Evolutionary conservation across 92 coral and sea anemone species (phyloP).

Genomic region (Umimayanthus chanpuru): DNA sequence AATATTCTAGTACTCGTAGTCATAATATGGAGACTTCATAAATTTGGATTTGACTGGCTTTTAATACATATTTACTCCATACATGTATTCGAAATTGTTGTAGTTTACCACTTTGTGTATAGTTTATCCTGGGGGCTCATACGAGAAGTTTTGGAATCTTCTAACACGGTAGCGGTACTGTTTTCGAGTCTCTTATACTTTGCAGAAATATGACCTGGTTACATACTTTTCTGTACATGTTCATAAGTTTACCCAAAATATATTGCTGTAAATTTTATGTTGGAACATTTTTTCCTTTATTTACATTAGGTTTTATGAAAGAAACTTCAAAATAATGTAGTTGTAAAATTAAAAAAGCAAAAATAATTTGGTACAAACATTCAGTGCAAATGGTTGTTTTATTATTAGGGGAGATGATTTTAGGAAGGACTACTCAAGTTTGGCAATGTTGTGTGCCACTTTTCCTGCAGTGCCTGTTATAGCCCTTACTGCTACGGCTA

Average conservation of each 20-base stretch:
- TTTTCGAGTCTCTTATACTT: conserved; percentile 13
- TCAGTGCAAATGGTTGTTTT: conserved; percentile 37
- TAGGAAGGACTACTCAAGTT: conserved; percentile 60
- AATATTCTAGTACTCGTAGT: too few relatives aligned
- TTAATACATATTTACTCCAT: too few relatives aligned
- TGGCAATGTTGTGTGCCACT: conserved; percentile 67
- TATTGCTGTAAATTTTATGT: conserved; percentile 30
- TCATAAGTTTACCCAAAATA: conserved; percentile 12
- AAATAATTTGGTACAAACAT: conserved; percentile 32
- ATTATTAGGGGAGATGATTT: conserved; percentile 34
- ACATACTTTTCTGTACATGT: background rate
- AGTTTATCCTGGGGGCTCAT: background rate
- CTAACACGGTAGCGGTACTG: background rate
- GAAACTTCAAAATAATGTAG: background rate
- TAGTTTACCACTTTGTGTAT: too few relatives aligned
- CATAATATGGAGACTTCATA: too few relatives aligned
- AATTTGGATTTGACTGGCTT: too few relatives aligned
- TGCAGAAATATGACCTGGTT: background rate
- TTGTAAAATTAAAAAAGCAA: conserved; percentile 13
- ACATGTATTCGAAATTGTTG: too few relatives aligned
- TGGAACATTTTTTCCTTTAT: background rate
- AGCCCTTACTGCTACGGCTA: conserved; percentile 66
- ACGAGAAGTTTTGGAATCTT: background rate
- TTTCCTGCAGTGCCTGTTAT: conserved; percentile 66
- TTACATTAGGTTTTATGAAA: conserved; percentile 18